Conservation (phyloP, 2,113 vertebrate genomes). For the Rhinoptilus africanus region DNA sequence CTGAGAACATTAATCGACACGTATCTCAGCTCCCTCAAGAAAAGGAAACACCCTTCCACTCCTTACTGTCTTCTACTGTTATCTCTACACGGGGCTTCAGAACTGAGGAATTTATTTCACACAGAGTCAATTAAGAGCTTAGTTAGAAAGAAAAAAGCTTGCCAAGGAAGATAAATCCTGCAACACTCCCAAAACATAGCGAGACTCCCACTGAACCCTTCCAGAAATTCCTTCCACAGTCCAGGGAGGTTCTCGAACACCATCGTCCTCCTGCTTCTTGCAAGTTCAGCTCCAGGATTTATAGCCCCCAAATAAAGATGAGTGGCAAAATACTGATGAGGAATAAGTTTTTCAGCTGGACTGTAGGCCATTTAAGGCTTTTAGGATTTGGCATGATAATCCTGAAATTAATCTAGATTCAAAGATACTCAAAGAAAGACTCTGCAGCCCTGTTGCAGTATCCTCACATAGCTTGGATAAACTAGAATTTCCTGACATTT, state of each 20-base stretch:
- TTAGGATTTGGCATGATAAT: neutral
- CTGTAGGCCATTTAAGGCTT: neutral
- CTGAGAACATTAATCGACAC: neutral
- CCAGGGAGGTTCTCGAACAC: neutral
- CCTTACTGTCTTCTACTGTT: neutral
- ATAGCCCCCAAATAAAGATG: neutral
- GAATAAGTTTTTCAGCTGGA: neutral
- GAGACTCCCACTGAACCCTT: neutral
- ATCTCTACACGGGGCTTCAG: neutral
- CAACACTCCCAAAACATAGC: neutral
- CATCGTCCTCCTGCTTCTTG: neutral
- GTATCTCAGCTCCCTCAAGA: neutral
- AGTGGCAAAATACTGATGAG: neutral
- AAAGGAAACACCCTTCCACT: neutral
- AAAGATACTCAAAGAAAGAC: neutral
- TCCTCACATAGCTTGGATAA: neutral
- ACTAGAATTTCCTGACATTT: neutral
- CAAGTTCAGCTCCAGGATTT: neutral
- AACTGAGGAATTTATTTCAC: neutral
- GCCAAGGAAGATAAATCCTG: conserved; percentile 9
- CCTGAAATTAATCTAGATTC: neutral
- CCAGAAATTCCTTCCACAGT: neutral
- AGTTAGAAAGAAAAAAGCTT: neutral
- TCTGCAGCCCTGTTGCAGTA: neutral
- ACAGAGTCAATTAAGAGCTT: conserved; percentile 8